These are phyloP conservation scores for Drosophila seguyi DNA, from an alignment of 1,140 invertebrate species.

Conservation along the genomic window DNA sequence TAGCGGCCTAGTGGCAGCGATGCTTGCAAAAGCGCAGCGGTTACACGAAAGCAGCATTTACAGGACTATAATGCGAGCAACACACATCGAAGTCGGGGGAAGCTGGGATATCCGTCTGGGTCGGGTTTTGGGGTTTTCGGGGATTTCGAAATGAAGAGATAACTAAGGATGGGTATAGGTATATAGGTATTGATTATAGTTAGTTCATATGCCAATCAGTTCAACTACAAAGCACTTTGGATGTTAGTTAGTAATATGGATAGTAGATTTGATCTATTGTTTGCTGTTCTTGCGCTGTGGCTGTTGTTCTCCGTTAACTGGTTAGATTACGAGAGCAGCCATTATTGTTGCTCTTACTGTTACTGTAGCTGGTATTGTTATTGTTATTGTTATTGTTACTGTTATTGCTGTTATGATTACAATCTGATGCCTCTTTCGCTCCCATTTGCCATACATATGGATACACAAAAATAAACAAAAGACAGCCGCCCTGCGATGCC, in stretches of 20 bases:
- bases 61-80: conserved; percentile 10
- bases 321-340: conserved; percentile 46
- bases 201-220: conserved; percentile 68
- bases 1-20: neutral
- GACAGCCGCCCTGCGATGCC: conserved; percentile 8
- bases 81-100: conserved; percentile 11
- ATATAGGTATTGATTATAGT: conserved; percentile 38
- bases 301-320: conserved; percentile 42
- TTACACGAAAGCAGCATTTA: conserved; percentile 46
- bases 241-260: conserved; percentile 51
- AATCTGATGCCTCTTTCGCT: conserved; percentile 85
- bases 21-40: conserved; percentile 22
- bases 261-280: conserved; percentile 48
- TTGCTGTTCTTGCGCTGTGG: conserved; percentile 15
- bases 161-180: conserved; percentile 27
- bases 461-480: conserved; percentile 63
- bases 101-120: neutral
- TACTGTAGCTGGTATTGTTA: conserved; percentile 45
- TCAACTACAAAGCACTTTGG: conserved; percentile 70
- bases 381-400: conserved; percentile 46
- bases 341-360: conserved; percentile 33
- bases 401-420: conserved; percentile 64
- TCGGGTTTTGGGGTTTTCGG: neutral
- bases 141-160: conserved; percentile 16
- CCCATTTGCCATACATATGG: conserved; percentile 84